Conservation (phyloP, 2,113 vertebrate species). For the Burhinus oedicnemus region DNA sequence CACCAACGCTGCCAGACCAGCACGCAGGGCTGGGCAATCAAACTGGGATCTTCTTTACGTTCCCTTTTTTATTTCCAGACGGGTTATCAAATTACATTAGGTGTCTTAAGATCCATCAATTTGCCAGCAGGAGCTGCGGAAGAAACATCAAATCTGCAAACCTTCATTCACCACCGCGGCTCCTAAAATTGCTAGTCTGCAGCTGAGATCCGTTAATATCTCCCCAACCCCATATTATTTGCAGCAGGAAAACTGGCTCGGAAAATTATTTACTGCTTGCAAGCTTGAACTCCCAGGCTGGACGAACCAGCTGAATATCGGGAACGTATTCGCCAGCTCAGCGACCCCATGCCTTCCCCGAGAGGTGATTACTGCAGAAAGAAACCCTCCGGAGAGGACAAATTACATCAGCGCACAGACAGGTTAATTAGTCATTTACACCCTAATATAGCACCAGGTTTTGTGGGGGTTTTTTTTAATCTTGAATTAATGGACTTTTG, state of each 20-base stretch:
- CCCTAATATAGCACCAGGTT: background rate
- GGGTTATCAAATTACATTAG: background rate
- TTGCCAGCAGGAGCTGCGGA: background rate
- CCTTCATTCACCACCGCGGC: background rate
- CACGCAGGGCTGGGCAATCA: background rate
- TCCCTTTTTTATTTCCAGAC: background rate
- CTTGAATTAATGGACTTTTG: background rate
- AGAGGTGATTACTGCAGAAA: background rate
- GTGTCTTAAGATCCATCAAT: background rate
- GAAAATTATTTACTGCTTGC: background rate
- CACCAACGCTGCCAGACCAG: background rate
- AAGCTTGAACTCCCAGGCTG: background rate
- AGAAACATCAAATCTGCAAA: background rate
- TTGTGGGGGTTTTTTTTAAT: background rate
- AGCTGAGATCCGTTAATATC: background rate
- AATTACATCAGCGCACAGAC: background rate
- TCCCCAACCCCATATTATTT: background rate
- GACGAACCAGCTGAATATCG: background rate
- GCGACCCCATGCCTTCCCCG: background rate
- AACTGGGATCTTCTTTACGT: background rate
- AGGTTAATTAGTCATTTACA: slow-evolving; percentile 21
- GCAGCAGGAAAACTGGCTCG: background rate
- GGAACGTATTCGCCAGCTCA: background rate
- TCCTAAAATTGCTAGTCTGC: background rate
- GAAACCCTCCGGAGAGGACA: background rate